Evolutionary conservation across 2,888 invertebrate genomes (phyloP), one percentile per base, ranked within the genome.

Genomic region (Rhamnusium bicolor): DNA sequence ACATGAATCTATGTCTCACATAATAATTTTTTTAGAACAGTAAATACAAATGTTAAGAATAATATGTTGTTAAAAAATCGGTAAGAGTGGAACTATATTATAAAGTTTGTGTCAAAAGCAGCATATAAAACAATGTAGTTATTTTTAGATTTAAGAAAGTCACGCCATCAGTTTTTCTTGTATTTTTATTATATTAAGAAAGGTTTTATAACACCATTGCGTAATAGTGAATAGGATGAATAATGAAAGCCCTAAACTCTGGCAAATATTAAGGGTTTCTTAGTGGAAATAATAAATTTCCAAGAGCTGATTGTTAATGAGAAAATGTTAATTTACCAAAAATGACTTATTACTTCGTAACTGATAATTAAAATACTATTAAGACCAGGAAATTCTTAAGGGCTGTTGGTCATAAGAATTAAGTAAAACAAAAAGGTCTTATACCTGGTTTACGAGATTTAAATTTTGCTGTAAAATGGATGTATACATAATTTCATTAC

Each of bases 81-180:
- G 54, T 53, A 51, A 65, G 40, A 63, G 18, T 51, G 27, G 51
- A 53, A 32, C 27, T 21, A 46, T 14, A 14, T 19, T n/a, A 67
- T 40, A 24, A 54, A 56, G 53, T 46, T 67, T 56, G 56, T 56
- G 46, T 46, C 56, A 46, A 56, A 54, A 56, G 46, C 67, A 54
- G 56, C 56, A 56, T 46, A 27, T 65, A 51, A 56, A 54, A 51
- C 54, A 56, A 54, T 14, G 32, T 18, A 6, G 29, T 8, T 67
- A 67, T 67, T 67, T 67, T 56, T 67, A 67, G 54, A 32, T 8
- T 24, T 19, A 51, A n/a, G 16, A 14, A 10, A 67, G 56, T 67
- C 67, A 67, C 67, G 67, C 67, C 58, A 24, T 12, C 32, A 2
- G 46, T 54, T 32, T 66, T 67, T 67, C 54, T 16, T 12, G 14